A percentile compares a stretch with the other conserved stretches of the same genome.
Evolutionary conservation across 2,113 vertebrate genomes (phyloP).

Genomic region (Sturnus vulgaris): DNA sequence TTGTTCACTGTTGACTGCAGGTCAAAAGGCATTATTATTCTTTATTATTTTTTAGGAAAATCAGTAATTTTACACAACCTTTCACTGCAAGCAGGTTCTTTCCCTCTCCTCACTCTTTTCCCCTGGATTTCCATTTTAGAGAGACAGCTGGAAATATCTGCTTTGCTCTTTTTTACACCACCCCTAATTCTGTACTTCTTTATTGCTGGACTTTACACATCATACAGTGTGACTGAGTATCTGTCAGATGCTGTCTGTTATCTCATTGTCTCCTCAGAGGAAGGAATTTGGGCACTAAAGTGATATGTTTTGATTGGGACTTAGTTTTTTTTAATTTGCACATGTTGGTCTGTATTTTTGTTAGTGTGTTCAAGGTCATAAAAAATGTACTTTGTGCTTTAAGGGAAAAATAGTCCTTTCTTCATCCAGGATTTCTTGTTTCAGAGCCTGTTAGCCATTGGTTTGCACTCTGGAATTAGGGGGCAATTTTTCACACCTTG

Average conservation of each 20-base stretch:
- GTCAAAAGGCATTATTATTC: not conserved
- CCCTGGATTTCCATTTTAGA: not conserved
- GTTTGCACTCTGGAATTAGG: not conserved
- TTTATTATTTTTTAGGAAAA: not conserved
- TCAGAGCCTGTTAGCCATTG: not conserved
- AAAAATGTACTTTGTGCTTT: not conserved
- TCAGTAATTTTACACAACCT: not conserved
- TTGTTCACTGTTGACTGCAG: not conserved
- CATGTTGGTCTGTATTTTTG: not conserved
- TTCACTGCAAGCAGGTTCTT: not conserved
- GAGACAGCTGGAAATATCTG: not conserved
- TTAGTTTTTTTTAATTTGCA: not conserved
- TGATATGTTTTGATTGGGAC: not conserved
- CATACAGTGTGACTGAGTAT: not conserved
- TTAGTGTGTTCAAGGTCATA: not conserved
- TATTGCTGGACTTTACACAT: not conserved
- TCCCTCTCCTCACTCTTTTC: not conserved
- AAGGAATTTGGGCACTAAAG: not conserved
- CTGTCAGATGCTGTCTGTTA: not conserved
- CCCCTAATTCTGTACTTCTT: not conserved
- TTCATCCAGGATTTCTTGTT: not conserved
- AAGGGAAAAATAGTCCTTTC: not conserved
- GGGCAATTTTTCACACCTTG: not conserved
- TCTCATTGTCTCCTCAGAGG: not conserved
- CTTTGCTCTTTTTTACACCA: not conserved